phyloP scores from a whole-genome alignment of 1,140 invertebrate species.

The Pseudoatta argentina region DNA sequence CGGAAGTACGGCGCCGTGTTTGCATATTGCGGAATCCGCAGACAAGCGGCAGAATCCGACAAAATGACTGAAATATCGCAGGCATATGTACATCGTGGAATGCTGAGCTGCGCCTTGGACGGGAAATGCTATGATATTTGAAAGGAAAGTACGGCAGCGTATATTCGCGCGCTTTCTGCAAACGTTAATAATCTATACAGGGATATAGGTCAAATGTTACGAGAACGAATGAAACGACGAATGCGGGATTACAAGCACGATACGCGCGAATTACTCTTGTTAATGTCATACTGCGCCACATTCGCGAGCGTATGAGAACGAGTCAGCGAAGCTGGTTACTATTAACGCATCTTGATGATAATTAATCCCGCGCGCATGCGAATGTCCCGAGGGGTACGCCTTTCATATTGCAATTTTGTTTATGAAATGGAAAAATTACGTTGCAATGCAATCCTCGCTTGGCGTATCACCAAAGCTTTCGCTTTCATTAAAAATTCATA shows the following conservation, averaged over 20 bases:
- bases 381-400: neutral
- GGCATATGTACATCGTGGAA: neutral
- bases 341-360: constrained; percentile 41
- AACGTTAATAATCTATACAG: constrained; percentile 48
- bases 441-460: neutral
- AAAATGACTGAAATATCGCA: constrained; percentile 48
- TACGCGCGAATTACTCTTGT: constrained; percentile 32
- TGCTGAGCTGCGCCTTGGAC: neutral
- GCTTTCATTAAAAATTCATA: neutral
- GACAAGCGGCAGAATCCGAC: constrained; percentile 38
- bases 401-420: constrained; percentile 35
- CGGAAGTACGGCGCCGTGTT: neutral
- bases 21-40: constrained; percentile 34
- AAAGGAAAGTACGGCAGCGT: neutral
- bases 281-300: neutral
- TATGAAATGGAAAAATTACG: neutral
- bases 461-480: too few species aligned
- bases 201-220: constrained; percentile 34
- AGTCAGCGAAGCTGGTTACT: constrained; percentile 5
- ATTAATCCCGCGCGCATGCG: constrained; percentile 36
- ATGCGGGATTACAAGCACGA: neutral
- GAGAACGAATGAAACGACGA: constrained; percentile 15
- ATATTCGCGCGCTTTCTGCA: constrained; percentile 1
- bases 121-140: constrained; percentile 24
- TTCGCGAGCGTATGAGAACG: neutral